phyloP scores from a whole-genome alignment of 2,797 vertebrate genomes.

The Propithecus perrieri region DNA sequence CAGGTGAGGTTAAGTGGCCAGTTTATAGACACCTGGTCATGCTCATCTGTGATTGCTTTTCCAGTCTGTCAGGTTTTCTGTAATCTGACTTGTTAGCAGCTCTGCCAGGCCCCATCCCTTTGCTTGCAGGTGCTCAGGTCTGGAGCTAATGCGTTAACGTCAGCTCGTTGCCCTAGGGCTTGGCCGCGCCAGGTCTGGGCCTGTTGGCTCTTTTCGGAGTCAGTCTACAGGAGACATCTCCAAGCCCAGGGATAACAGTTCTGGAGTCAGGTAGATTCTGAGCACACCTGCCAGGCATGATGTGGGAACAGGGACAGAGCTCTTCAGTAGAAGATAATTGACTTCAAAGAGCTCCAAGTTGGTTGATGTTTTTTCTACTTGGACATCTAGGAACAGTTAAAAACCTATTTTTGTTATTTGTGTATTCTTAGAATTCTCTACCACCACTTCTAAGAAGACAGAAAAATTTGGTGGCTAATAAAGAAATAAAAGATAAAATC shows the following conservation, averaged over 20 bases:
- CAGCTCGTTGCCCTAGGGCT: neutral
- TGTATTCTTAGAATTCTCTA: slow-evolving; percentile 15
- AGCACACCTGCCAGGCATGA: neutral
- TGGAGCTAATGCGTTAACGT: neutral
- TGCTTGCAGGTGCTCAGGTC: neutral
- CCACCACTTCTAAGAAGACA: neutral
- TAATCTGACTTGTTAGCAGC: slow-evolving; percentile 20
- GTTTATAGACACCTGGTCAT: neutral
- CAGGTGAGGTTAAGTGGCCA: slow-evolving; percentile 48
- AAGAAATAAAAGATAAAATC: neutral
- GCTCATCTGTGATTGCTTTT: neutral
- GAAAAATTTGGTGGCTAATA: neutral
- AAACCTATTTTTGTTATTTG: slow-evolving; percentile 8
- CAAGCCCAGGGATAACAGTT: neutral
- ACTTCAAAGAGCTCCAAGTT: neutral
- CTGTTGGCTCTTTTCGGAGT: neutral
- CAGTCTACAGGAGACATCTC: neutral
- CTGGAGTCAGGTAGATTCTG: neutral
- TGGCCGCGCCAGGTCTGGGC: neutral
- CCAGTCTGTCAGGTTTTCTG: slow-evolving; percentile 57
- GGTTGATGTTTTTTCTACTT: neutral
- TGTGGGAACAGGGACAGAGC: neutral
- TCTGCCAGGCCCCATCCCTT: neutral
- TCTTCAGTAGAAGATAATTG: neutral
- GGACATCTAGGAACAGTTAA: neutral